Evolutionary conservation across 2,797 vertebrate genomes (phyloP).

Genomic region (Enteromius trimaculatus): DNA sequence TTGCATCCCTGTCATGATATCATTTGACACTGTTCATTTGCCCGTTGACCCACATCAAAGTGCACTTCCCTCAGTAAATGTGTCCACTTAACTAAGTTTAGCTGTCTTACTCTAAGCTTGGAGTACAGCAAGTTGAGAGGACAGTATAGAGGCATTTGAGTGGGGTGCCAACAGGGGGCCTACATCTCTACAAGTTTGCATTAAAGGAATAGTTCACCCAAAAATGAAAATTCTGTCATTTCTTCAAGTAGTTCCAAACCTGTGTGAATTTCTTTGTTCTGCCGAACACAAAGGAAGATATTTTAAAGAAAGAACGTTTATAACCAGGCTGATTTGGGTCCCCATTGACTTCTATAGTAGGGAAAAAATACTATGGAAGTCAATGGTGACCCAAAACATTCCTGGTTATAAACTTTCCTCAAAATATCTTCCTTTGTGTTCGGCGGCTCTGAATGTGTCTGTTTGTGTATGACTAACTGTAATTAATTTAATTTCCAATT

Average conservation of each 20-base stretch:
- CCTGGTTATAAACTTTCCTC: too few relatives aligned
- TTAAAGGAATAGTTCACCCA: background rate
- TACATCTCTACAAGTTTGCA: background rate
- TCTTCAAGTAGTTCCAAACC: too few relatives aligned
- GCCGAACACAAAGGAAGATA: too few relatives aligned
- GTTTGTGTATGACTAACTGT: background rate
- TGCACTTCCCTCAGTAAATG: conserved; percentile 12
- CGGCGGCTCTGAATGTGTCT: background rate
- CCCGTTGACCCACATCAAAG: conserved; percentile 45
- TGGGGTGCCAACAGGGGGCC: conserved; percentile 10
- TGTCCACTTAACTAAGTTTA: conserved; percentile 32
- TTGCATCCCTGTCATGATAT: conserved; percentile 27
- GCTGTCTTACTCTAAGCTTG: conserved; percentile 10
- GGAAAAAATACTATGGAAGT: too few relatives aligned
- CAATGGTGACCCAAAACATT: too few relatives aligned
- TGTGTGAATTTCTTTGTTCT: too few relatives aligned
- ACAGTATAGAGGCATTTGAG: background rate
- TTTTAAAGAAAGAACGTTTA: too few relatives aligned
- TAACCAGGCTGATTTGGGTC: too few relatives aligned
- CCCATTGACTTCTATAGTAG: too few relatives aligned
- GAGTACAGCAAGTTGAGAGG: background rate
- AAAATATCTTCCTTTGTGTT: too few relatives aligned
- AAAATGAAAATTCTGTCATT: too few relatives aligned
- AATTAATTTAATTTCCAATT: background rate
- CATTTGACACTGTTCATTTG: conserved; percentile 47